Evolutionary conservation across 2,888 invertebrate genomes (phyloP), one percentile per base, ranked within the genome.

Genomic region (Cynaeus angustus): DNA sequence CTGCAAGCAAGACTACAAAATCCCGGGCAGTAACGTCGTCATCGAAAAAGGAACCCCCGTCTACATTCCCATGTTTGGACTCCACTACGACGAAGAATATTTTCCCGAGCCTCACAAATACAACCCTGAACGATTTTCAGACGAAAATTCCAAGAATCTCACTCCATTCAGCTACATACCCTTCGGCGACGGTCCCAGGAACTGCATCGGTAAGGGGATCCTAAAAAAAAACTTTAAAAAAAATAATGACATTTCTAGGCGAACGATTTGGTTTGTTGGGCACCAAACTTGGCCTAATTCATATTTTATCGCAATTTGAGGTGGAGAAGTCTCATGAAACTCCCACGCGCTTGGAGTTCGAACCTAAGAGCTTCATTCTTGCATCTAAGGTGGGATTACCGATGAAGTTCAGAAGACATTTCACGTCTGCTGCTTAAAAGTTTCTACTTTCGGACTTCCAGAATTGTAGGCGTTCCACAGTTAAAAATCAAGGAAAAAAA

Each of bases 11-110:
- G 74, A 74, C 7, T 43, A 81, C 0, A 74, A 68, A 0, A 66
- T 84, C 0, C 88, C 87, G 69, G 87, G 87, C 37, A 76, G 81
- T 21, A 77, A 79, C 0, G 77, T 84, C 0, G 85, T 86, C 0
- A 82, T 78, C 0, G 80, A 84, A 0, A 84, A 84, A 0, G 80
- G 68, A n/a, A 68, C 66, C 9, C 62, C 66, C 4, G 66, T 71
- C 45, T 53, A 66, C 45, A 66, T 87, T 1, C 77, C 79, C 2
- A 61, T 77, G 66, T 70, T 75, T 28, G 78, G 74, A 1, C 55
- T 81, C 5, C 80, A 81, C 52, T 76, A 76, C 41, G 80, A 81
- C 68, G 75, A 77, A 14, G 72, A 79, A 62, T 79, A 77, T 71
- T 82, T 77, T 64, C 78, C 80, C 5, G 71, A 82, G 16, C 81